Evolutionary conservation across 1,140 invertebrate species (phyloP), one percentile per base, ranked within the genome.

Genomic region (Drosophila azteca): DNA sequence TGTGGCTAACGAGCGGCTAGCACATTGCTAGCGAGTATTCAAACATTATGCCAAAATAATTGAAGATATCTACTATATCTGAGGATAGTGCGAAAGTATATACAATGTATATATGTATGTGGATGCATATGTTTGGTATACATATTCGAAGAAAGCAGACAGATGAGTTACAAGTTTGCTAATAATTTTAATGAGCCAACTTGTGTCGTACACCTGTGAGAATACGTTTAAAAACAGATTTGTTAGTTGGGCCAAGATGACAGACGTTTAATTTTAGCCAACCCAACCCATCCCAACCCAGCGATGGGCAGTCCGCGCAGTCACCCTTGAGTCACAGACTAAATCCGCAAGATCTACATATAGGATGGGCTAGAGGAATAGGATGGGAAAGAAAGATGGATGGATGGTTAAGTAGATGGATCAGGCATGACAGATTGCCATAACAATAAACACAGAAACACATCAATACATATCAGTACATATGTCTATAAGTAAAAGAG

Each of bases 191-290:
- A 87, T 87, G 83, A 87, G 82, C 70, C 82, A 88, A 88, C 74
- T 82, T 79, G 62, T 79, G 78, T 72, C 70, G 39, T 87, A 88
- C 82, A 87, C 82, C 82, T 87, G 82, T 87, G 82, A 61, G 63
- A 82, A 87, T 88, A 63, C 83, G 82, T 87, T 87, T 87, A 87
- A 85, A 88, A 88, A 87, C 70, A 82, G 82, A 87, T 87, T 88
- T 87, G 50, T 87, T 62, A 63, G 72, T 70, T 80, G 50, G 45
- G 46, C 60, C 49, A 73, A 67, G 22, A 58, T 61, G 80, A 83
- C 79, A 84, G 62, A 24, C 62, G 46, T 85, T 85, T 85, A 85
- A 87, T 51, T 87, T 75, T 87, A 87, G 82, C 65, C 68, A 71
- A 51, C 52, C 45, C 44, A 20, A 20, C 17, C 17, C 17, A 1